These are phyloP conservation scores for Drosophila rubida DNA, from an alignment of 2,888 invertebrate genomes.

Conservation along the genomic window DNA sequence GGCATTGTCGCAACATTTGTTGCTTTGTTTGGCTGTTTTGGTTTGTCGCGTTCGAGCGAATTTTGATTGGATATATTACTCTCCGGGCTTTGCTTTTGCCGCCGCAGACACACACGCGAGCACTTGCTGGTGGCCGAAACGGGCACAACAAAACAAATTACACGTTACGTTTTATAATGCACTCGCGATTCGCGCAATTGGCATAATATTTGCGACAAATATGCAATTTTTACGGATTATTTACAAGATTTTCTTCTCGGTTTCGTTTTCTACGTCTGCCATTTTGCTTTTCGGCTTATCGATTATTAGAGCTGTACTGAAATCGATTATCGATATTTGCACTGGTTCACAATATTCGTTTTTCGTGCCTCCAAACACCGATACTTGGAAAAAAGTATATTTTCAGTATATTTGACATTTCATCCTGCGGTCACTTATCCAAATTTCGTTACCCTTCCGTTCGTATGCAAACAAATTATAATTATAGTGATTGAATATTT, in stretches of 20 bases:
- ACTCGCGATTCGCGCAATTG: conserved; percentile 68
- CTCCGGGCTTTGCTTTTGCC: conserved; percentile 82
- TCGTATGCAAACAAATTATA: background rate
- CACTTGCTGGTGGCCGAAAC: conserved; percentile 44
- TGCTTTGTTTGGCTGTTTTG: conserved; percentile 65
- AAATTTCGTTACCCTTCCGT: background rate
- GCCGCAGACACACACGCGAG: conserved; percentile 80
- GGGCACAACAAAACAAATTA: conserved; percentile 32
- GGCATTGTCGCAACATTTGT: conserved; percentile 55
- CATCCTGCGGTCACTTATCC: background rate
- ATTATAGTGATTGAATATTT: too few species aligned
- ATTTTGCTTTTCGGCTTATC: conserved; percentile 66
- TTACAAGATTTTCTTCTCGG: conserved; percentile 76
- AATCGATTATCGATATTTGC: conserved; percentile 55
- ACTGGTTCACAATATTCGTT: conserved; percentile 5
- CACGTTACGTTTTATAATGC: conserved; percentile 40
- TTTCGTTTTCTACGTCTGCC: conserved; percentile 66
- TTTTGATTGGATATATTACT: conserved; percentile 75
- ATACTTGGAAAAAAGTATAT: background rate
- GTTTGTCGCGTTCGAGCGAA: conserved; percentile 65
- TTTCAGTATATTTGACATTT: background rate
- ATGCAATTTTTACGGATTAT: conserved; percentile 75
- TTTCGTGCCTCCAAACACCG: background rate
- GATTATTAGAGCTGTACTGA: conserved; percentile 64
- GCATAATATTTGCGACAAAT: conserved; percentile 68